A percentile compares a stretch with the other conserved stretches of the same genome.
These are phyloP conservation scores for Pan troglodytes DNA, from an alignment of 2,113 vertebrate genomes.

Conservation along the genomic window NHGRI_mPanTro3-v2.1_pri NC_072401.2:141765001-141765500, in stretches of 20 bases:
- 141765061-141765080: not conserved
- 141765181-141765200: not conserved
- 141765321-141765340: not conserved
- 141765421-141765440: not conserved
- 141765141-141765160: not conserved
- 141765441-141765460: not conserved
- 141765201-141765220: not conserved
- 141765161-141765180: not conserved
- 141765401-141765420: not conserved
- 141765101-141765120: not conserved
- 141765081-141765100: not conserved
- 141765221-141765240: not conserved
- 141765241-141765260: not conserved
- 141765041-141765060: not conserved
- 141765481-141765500: not conserved
- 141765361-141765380: not conserved
- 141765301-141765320: not conserved
- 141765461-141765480: not conserved
- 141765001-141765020: not conserved
- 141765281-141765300: not conserved
- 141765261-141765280: not conserved
- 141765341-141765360: not conserved
- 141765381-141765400: not conserved
- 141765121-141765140: not conserved
- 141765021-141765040: not conserved